Conservation (phyloP, 2,113 vertebrate genomes). For the Mus pahari region DNA sequence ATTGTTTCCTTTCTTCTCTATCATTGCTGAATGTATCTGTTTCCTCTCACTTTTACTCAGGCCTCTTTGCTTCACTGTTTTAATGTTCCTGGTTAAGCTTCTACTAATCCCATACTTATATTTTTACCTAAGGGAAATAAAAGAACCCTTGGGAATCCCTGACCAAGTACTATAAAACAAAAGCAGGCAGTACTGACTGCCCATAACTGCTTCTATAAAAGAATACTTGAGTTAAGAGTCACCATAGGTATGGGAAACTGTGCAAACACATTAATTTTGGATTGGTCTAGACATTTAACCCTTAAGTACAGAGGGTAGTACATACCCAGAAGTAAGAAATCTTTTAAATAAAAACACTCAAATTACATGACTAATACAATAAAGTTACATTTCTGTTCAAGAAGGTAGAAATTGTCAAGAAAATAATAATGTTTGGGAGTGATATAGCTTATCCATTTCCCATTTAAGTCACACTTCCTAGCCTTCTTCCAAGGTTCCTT, state of each 20-base stretch:
- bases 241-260: conserved; percentile 3
- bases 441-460: background rate
- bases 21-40: background rate
- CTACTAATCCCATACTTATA: background rate
- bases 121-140: conserved; percentile 29
- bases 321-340: background rate
- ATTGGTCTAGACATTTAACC: background rate
- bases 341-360: background rate
- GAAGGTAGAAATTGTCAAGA: background rate
- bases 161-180: background rate
- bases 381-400: background rate
- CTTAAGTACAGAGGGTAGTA: background rate
- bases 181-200: background rate
- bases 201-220: conserved; percentile 6
- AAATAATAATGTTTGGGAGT: background rate
- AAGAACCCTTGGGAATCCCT: background rate
- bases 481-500: background rate
- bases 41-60: conserved; percentile 25
- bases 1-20: conserved; percentile 33
- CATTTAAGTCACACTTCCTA: conserved; percentile 22
- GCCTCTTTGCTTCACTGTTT: background rate
- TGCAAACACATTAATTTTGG: background rate
- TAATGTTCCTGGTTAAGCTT: background rate
- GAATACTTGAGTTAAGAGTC: conserved; percentile 5
- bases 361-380: conserved; percentile 5